Conservation (phyloP, 1,140 invertebrate species). For the Meteorus sp. region DNA sequence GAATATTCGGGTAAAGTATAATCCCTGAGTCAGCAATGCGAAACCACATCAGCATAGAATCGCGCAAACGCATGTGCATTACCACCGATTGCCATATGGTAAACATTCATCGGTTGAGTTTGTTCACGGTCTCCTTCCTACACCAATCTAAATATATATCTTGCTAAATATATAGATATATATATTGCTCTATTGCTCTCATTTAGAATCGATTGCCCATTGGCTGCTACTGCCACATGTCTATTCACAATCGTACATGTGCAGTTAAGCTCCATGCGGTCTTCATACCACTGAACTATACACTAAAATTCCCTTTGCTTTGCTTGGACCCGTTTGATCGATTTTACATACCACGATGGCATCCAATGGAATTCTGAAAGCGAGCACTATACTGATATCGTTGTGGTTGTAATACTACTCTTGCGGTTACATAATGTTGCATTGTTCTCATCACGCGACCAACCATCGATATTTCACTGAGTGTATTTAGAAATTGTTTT, state of each 20-base stretch:
- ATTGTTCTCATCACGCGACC: neutral
- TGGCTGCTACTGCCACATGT: slow-evolving; percentile 12
- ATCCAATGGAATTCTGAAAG: slow-evolving; percentile 5
- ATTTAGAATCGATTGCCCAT: slow-evolving; percentile 21
- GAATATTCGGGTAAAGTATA: slow-evolving; percentile 8
- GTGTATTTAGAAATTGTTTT: too few species aligned
- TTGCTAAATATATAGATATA: too few species aligned
- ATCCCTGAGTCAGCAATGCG: slow-evolving; percentile 19
- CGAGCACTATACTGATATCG: neutral
- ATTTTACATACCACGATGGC: slow-evolving; percentile 2
- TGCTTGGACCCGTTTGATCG: slow-evolving; percentile 12
- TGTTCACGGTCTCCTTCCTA: neutral
- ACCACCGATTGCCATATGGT: slow-evolving; percentile 22
- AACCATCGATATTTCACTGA: neutral
- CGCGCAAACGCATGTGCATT: slow-evolving; percentile 18
- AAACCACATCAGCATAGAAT: slow-evolving; percentile 17
- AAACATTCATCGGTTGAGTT: slow-evolving; percentile 6
- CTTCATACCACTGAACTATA: neutral
- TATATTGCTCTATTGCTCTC: neutral
- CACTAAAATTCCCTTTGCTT: neutral
- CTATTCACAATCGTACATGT: neutral
- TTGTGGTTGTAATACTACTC: neutral
- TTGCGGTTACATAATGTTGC: neutral
- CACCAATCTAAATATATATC: neutral
- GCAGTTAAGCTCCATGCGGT: neutral